Percentiles rank a stretch among this genome's conserved stretches.
Conservation (phyloP, 1,140 invertebrate species). For the Aphaenogaster floridana region DNA sequence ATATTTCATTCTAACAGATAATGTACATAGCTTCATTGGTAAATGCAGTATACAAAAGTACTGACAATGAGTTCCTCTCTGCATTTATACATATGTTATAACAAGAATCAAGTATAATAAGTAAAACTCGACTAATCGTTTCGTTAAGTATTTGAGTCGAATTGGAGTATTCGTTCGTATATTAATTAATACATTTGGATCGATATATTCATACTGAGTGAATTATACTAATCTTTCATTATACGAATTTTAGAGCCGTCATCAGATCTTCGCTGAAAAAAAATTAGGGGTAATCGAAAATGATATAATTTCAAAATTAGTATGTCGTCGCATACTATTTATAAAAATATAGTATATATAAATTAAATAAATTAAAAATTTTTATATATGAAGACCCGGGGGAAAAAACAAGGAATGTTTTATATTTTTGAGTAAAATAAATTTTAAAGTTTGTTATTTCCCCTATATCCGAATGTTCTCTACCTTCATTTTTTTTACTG, state of each 20-base stretch:
- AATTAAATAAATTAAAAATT: no score
- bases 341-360: no score
- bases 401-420: no score
- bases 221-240: neutral
- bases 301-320: neutral
- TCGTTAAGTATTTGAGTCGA: slow-evolving; percentile 2
- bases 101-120: neutral
- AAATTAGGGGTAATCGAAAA: neutral
- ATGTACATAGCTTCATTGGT: slow-evolving; percentile 16
- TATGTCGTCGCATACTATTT: no score
- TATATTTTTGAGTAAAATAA: no score
- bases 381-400: no score
- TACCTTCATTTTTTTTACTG: no score
- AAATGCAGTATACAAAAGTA: slow-evolving; percentile 41
- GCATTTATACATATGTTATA: neutral
- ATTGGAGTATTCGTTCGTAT: slow-evolving; percentile 15
- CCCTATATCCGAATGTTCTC: no score
- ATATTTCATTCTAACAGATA: slow-evolving; percentile 1
- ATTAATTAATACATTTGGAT: neutral
- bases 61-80: neutral
- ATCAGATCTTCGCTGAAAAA: neutral
- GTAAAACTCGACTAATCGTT: slow-evolving; percentile 2
- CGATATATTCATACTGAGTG: neutral
- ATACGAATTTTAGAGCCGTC: neutral
- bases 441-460: no score